Base-by-base conservation (phyloP, 2,113 vertebrate species). In the Tychaedon coryphoeus region DNA sequence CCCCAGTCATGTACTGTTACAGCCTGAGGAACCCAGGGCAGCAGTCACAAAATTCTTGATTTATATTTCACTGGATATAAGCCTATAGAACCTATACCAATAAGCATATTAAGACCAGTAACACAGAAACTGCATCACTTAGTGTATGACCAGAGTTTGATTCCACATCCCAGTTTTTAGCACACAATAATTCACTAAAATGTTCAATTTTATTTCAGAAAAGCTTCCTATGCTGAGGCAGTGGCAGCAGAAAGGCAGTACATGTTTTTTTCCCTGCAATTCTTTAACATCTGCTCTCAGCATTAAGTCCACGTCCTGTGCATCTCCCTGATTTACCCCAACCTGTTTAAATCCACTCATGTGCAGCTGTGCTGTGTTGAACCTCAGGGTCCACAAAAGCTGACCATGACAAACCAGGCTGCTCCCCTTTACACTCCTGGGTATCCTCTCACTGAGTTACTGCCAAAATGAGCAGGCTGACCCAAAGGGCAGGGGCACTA, bases 351-450 rank as follows among this genome's bases (percentile, higher is more conserved):
- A 74, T 10, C 6, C 15, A 65, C 1, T 0, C 28, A 24, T 0
- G 2, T 8, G 14, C 7, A 26, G 36, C 33, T 2, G 1, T 29
- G 38, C 33, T 2, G 1, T 28, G 22, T 5, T 34, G 38, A 66
- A 67, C 42, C 25, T 50, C 77, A 66, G 48, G 53, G 74, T 45
- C 57, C 57, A 50, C 6, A 60, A 42, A 66, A 78, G 29, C 57
- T 74, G 62, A 31, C 36, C 17, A 8, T 12, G 50, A 71, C 0
- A 8, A 86, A 15, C 31, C n/a, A 65, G 64, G 40, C 16, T 61
- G 69, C 31, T 45, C 38, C 34, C 34, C 8, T 19, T 62, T 31
- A 70, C 25, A 43, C 40, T 38, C 29, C 16, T 1, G 14, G 54
- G 19, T 43, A 33, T 33, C 15, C 14, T 66, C 61, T 66, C 61